Evolutionary conservation across 2,888 invertebrate genomes (phyloP).

Genomic region (Elmis aenea): DNA sequence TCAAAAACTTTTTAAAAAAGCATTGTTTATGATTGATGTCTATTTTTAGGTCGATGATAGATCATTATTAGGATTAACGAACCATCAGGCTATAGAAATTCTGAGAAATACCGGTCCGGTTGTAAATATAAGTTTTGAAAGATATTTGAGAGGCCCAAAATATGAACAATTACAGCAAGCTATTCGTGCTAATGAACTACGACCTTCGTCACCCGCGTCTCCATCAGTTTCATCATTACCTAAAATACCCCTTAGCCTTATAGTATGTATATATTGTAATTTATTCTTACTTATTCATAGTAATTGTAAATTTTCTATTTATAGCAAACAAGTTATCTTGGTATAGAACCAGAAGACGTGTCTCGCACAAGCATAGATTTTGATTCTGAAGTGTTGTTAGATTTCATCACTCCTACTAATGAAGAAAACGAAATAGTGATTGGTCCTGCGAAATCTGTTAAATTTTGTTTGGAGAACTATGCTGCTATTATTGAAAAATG

Average conservation of each 20-base stretch:
- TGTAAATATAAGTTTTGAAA: slow-evolving; percentile 65
- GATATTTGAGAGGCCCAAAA: slow-evolving; percentile 83
- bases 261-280: slow-evolving; percentile 51
- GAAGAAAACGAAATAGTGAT: slow-evolving; percentile 63
- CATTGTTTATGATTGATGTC: too few relatives aligned
- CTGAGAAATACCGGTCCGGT: slow-evolving; percentile 75
- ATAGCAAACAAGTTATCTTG: slow-evolving; percentile 38
- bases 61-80: slow-evolving; percentile 85
- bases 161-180: slow-evolving; percentile 79
- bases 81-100: slow-evolving; percentile 89
- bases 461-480: slow-evolving; percentile 54
- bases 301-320: too few relatives aligned
- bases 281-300: too few relatives aligned
- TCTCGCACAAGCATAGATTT: slow-evolving; percentile 57
- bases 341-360: slow-evolving; percentile 60
- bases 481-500: slow-evolving; percentile 71
- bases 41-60: slow-evolving; percentile 71
- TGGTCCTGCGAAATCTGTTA: slow-evolving; percentile 45
- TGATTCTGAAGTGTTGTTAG: slow-evolving; percentile 42
- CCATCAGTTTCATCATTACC: slow-evolving; percentile 69
- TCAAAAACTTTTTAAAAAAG: too few relatives aligned
- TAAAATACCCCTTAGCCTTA: slow-evolving; percentile 70
- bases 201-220: slow-evolving; percentile 54
- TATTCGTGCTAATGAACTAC: slow-evolving; percentile 64
- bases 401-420: slow-evolving; percentile 53